Evolutionary conservation across 2,797 vertebrate genomes (phyloP), one percentile per base, ranked within the genome.

Genomic region (Trachops cirrhosus): DNA sequence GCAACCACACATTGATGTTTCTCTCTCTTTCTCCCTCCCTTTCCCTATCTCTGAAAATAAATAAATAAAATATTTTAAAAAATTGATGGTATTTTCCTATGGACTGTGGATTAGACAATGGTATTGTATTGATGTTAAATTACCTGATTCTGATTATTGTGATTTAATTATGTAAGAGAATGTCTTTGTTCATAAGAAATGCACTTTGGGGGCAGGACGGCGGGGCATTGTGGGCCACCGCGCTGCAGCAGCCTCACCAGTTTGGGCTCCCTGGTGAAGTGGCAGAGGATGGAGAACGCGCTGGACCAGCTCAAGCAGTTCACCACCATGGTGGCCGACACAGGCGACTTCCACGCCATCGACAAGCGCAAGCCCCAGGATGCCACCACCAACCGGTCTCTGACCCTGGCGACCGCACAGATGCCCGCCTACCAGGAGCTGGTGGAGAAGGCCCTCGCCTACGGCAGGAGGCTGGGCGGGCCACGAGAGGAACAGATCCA

Each of bases 321-420:
- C 99, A 99, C 99, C 2, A 99, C 99, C 74, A 99, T 99, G 80
- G 99, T 99, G 96, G 99, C 99, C 1, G 99, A 99, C 97, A 99
- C 99, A 0, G 99, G 99, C 16, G 99, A 99, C 78, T 99, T 99
- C 95, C 99, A 99, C 90, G 99, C 99, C 84, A 99, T 99, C 6
- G 99, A 99, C 0, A 99, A 99, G 96, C 99, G 99, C 98, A 99
- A 99, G 97, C 99, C 99, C 48, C 99, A 99, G 90, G 99, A 99
- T 99, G 99, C 99, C 92, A 99, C 99, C 91, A 99, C 99, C 34
- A 99, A 99, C 98, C 99, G 99, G 0, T 99, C 99, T 9, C 98
- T 99, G 78, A 99, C 99, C 92, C 98, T 99, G 86, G 99, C 99
- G 54, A 99, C 99, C 0, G 99, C 99, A 0, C 99, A 99, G 98